Evolutionary conservation across 2,888 invertebrate genomes (phyloP), one percentile per base, ranked within the genome.

Genomic region (Acanthosepion lycidas): DNA sequence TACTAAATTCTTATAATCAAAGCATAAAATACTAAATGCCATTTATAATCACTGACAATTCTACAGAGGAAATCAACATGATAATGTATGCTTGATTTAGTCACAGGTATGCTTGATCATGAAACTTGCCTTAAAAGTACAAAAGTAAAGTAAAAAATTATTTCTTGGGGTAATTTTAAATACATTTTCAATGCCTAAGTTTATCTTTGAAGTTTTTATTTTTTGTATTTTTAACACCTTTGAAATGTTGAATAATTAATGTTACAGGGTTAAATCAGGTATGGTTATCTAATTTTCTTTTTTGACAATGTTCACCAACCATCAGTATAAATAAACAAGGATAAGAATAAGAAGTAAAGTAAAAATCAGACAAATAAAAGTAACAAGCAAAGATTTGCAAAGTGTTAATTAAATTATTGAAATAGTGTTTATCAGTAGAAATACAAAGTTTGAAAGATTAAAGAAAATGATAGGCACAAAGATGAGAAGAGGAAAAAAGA

Each of bases 201-300:
- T 78, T 78, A 15, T n/a, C n/a, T 78, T 78, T 78, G n/a, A 33
- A 33, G 78, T 78, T n/a, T 78, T 78, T 78, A 33, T 12, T 33
- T 33, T 78, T 15, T 78, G 33, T 15, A 1, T 78, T 33, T 78
- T n/a, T 23, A 33, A 78, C n/a, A 78, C n/a, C 15, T 78, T 78
- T 78, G n/a, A 78, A 78, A n/a, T 33, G 78, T 78, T 78, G 78
- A 78, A 78, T 78, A 78, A 78, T 33, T 78, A 33, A 78, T 78
- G n/a, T 78, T 78, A 78, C 78, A 78, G 78, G 78, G 78, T n/a
- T 78, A 78, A 78, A 78, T 78, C 78, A 78, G 78, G 78, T n/a
- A 78, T 8, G n/a, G 15, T 78, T 78, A 78, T 78, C n/a, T 78
- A n/a, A 78, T 78, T 78, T 78, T n/a, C 78, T 78, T 33, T 78